These are phyloP conservation scores for Thalassoma bifasciatum DNA, from an alignment of 2,113 vertebrate species.

Conservation along the genomic window DNA sequence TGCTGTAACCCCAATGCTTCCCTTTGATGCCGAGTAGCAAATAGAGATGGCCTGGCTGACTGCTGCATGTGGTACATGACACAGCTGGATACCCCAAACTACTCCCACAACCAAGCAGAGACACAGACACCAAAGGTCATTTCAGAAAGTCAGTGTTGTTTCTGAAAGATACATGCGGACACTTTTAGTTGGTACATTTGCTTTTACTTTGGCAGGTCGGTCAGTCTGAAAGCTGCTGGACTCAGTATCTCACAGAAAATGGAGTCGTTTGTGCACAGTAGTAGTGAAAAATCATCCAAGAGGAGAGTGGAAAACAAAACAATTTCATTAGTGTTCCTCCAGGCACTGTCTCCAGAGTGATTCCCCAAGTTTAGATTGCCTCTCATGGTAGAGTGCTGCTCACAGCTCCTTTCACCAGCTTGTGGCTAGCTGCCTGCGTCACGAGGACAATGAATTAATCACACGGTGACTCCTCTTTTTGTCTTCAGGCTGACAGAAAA, in stretches of 20 bases:
- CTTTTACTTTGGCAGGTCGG: background rate
- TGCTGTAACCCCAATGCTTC: constrained; percentile 18
- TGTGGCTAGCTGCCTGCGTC: constrained; percentile 33
- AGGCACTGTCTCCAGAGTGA: constrained; percentile 34
- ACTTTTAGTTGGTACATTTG: background rate
- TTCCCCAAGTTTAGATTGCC: constrained; percentile 31
- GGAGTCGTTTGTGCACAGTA: constrained; percentile 1
- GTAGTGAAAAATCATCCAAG: background rate
- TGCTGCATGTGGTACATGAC: constrained; percentile 43
- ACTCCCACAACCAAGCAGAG: constrained; percentile 24
- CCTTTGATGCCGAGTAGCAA: constrained; percentile 28
- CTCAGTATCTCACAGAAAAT: background rate
- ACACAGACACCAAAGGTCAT: constrained; percentile 7
- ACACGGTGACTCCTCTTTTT: constrained; percentile 41
- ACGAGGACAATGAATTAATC: constrained; percentile 58
- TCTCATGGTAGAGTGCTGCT: constrained; percentile 35
- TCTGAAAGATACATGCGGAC: background rate
- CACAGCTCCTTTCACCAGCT: constrained; percentile 30
- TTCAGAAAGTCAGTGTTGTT: constrained; percentile 9
- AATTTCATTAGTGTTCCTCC: constrained; percentile 27
- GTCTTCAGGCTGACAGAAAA: constrained; percentile 35
- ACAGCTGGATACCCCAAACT: constrained; percentile 19
- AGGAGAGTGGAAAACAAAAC: constrained; percentile 31
- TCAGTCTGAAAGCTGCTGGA: background rate
- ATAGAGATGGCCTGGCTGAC: constrained; percentile 20